Base-by-base conservation (phyloP, 2,797 vertebrate genomes). In the Epinephelus awoara region DNA sequence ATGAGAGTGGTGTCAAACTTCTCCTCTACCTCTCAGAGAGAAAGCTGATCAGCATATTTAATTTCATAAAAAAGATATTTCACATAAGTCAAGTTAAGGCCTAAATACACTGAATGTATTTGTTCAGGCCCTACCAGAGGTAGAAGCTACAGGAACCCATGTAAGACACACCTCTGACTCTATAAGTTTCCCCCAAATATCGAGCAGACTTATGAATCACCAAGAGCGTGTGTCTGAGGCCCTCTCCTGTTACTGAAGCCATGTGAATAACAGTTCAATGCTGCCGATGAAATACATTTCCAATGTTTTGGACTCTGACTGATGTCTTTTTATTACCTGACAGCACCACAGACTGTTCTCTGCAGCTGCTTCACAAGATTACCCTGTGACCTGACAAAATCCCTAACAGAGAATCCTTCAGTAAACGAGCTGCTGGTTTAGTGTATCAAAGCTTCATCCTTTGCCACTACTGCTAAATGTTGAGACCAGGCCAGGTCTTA, bases 271-370 rank as follows among this genome's bases (percentile, higher is more conserved):
- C 61, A 73, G 55, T 49, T 38, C 54, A 47, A 4, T 42, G 40
- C 55, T 61, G 13, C 10, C 56, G 71, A 87, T 78, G 44, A 67
- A 82, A 78, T 17, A 67, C 65, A 76, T 74, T 80, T 67, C 67
- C 64, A 64, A 14, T 79, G 59, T 73, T 85, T 77, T 77, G 64
- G 74, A 68, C 62, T 75, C 49, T 42, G 79, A 29, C 64, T 79
- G 66, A 63, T 65, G 46, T 54, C 55, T 78, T 82, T 86, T 84
- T 61, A 80, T 84, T 77, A 81, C 62, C 81, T 67, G 69, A 64
- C 74, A 80, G 68, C 54, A 57, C 42, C 62, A 23, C 61, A 66
- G 57, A 67, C 74, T 78, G 75, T 67, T 82, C 72, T 27, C 61
- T 66, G 59, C 57, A 81, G 68, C 65, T 78, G 65, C 75, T 86